phyloP scores from a whole-genome alignment of 1,140 invertebrate species.

The Penaeus chinensis region DNA sequence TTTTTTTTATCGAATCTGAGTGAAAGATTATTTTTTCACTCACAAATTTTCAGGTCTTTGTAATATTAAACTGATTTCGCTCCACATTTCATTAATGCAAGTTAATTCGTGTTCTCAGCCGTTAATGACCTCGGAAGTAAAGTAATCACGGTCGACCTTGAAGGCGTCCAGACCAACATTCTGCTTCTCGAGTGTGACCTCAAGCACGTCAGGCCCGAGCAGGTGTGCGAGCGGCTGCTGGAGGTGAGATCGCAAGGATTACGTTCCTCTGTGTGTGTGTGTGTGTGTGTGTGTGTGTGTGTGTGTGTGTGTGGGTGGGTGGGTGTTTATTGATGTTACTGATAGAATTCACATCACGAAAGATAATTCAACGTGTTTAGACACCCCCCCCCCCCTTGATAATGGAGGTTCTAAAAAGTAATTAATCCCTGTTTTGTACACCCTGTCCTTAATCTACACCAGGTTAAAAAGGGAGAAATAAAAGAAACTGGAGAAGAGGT shows the following conservation, averaged over 20 bases:
- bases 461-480: slow-evolving; percentile 27
- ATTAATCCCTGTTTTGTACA: not conserved
- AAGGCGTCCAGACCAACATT: slow-evolving; percentile 41
- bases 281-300: not conserved
- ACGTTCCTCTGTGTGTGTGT: not conserved
- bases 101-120: slow-evolving; percentile 9
- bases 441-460: not conserved
- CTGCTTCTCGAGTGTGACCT: slow-evolving; percentile 34
- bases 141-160: slow-evolving; percentile 20
- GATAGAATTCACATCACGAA: no score
- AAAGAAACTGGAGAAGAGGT: not conserved
- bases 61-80: no score
- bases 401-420: not conserved
- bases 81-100: not conserved
- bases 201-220: not conserved
- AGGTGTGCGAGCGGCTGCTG: slow-evolving; percentile 21
- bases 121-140: slow-evolving; percentile 22
- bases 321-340: no score
- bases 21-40: not conserved
- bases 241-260: not conserved
- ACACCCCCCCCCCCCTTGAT: not conserved
- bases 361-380: no score
- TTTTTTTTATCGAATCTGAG: no score
- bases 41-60: no score
- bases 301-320: not conserved